A percentile compares a stretch with the other conserved stretches of the same genome.
Conservation (phyloP, 2,113 vertebrate species). For the Ammodytes marinus region DNA sequence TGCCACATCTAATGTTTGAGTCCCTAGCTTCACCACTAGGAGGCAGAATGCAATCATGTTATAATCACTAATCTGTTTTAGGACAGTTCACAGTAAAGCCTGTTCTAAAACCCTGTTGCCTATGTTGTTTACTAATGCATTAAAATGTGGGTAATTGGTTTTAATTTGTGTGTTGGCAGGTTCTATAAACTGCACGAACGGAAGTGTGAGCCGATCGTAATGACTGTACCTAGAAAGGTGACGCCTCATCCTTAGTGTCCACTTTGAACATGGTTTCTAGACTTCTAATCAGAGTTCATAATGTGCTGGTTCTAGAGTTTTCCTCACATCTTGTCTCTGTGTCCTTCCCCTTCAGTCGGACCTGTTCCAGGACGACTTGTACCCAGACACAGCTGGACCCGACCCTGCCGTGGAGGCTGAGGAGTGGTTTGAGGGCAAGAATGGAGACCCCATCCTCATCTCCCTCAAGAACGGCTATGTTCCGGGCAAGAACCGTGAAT, state of each 20-base stretch:
- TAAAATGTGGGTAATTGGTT: conserved; percentile 10
- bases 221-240: conserved; percentile 98
- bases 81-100: neutral
- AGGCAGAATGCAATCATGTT: conserved; percentile 53
- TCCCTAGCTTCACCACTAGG: conserved; percentile 64
- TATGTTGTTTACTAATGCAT: conserved; percentile 2
- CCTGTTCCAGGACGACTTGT: conserved; percentile 97
- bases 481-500: conserved; percentile 92
- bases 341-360: conserved; percentile 88
- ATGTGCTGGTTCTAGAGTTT: neutral
- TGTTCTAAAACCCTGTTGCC: neutral
- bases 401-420: conserved; percentile 94
- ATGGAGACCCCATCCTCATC: conserved; percentile 93
- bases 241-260: conserved; percentile 60
- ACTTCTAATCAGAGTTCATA: neutral
- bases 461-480: conserved; percentile 96
- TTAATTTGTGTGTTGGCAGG: conserved; percentile 80
- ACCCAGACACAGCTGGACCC: conserved; percentile 94
- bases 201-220: conserved; percentile 97
- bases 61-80: neutral
- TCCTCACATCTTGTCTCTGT: conserved; percentile 31
- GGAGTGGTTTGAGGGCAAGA: conserved; percentile 96
- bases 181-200: conserved; percentile 98
- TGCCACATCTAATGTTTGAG: neutral
- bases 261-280: neutral